phyloP scores from a whole-genome alignment of 2,113 vertebrate genomes.

The Corythoichthys haematopterus region DNA sequence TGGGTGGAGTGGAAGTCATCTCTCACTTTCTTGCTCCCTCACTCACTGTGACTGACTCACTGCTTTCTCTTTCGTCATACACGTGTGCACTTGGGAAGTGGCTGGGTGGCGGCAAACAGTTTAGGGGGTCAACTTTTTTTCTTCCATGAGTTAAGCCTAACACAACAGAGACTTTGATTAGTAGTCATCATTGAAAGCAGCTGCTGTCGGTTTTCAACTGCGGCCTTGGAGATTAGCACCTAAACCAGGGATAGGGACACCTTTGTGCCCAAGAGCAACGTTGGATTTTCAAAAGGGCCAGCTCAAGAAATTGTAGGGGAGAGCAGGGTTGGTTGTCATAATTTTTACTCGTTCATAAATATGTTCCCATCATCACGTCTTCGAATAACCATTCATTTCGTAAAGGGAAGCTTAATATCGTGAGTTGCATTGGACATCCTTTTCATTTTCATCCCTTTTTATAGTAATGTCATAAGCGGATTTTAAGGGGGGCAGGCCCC shows the following conservation, averaged over 20 bases:
- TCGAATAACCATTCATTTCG: too few species aligned
- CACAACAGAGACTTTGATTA: constrained; percentile 51
- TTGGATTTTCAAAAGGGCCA: too few species aligned
- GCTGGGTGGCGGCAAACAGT: constrained; percentile 11
- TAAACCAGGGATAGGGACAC: background rate
- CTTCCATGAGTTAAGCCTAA: constrained; percentile 7
- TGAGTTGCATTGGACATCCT: too few species aligned
- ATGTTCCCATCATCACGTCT: too few species aligned
- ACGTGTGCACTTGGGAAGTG: constrained; percentile 9
- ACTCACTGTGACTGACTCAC: background rate
- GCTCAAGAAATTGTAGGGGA: too few species aligned
- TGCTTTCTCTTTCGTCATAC: constrained; percentile 22
- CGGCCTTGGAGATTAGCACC: background rate
- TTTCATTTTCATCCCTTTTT: too few species aligned
- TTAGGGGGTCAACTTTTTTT: constrained; percentile 16
- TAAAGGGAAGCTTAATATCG: too few species aligned
- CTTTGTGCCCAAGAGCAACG: background rate
- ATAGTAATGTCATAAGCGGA: too few species aligned
- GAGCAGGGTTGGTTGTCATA: too few species aligned
- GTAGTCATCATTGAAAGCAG: constrained; percentile 42
- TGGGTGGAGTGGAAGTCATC: constrained; percentile 66
- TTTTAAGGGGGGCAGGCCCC: too few species aligned
- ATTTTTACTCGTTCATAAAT: too few species aligned
- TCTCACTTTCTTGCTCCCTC: constrained; percentile 21
- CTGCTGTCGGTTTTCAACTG: constrained; percentile 3